phyloP scores from a whole-genome alignment of 2,888 invertebrate genomes.

The Epirrhoe alternata region DNA sequence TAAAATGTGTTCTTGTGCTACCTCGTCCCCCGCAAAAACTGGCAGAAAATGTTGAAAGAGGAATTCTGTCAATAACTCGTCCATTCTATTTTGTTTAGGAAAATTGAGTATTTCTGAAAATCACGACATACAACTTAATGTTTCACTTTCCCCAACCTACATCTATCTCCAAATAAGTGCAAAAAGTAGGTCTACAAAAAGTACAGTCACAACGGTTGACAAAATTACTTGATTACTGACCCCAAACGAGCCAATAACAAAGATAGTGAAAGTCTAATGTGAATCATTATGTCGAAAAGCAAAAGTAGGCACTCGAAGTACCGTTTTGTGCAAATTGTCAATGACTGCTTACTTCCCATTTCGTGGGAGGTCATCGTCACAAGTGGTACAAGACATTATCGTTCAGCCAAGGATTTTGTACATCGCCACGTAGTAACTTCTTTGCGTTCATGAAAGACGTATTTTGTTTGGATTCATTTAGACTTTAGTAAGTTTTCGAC shows the following conservation, averaged over 20 bases:
- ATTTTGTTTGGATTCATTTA: no score
- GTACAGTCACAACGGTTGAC: constrained; percentile 40
- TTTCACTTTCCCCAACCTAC: constrained; percentile 23
- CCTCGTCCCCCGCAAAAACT: no score
- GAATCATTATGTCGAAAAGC: constrained; percentile 35
- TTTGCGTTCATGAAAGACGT: no score
- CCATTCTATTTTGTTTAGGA: no score
- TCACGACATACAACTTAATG: constrained; percentile 5
- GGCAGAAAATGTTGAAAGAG: no score
- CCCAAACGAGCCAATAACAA: constrained; percentile 40
- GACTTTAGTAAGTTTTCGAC: no score
- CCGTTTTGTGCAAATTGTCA: constrained; percentile 36
- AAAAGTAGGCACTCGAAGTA: constrained; percentile 27
- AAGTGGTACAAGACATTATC: no score
- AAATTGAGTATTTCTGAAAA: not conserved
- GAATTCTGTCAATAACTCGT: no score
- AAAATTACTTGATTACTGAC: constrained; percentile 45
- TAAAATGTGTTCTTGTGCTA: no score
- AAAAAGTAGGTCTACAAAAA: constrained; percentile 24
- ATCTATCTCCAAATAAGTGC: constrained; percentile 17
- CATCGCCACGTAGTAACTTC: no score
- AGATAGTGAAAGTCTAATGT: constrained; percentile 42
- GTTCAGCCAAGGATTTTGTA: no score
- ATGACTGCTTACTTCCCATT: constrained; percentile 21
- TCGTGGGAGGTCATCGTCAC: constrained; percentile 27